Evolutionary conservation across 2,113 vertebrate species (phyloP), one percentile per base, ranked within the genome.

Genomic region (Coptodon rendalli): DNA sequence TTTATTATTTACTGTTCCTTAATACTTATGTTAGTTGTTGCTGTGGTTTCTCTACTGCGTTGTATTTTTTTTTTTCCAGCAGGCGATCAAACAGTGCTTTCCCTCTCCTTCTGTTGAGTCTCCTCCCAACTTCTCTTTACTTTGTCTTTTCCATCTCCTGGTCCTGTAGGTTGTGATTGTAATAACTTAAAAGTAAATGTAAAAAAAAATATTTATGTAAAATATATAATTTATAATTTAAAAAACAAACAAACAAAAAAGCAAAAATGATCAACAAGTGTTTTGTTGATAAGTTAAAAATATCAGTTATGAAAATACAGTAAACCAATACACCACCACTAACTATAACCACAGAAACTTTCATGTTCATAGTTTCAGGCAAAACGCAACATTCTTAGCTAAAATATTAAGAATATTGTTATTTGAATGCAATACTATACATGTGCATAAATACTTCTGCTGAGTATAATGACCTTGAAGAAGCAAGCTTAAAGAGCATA

Each of bases 141-240:
- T 66, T 66, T 12, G 17, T 36, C 61, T 66, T 36, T 66, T 36
- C 8, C 31, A 66, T 66, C 61, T 36, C 31, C 31, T n/a, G 61
- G 61, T 66, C 31, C 31, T n/a, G 61, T 66, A 9, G 2, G 2
- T 36, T 66, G n/a, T 0, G 0, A 36, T 66, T 36, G 17, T n/a
- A 36, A 36, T 36, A 63, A 7, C 31, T 63, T n/a, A 7, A 63
- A 63, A 63, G 9, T 63, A 36, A 12, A 34, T 6, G 2, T 0
- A 0, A 5, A 61, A n/a, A 61, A 34, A 59, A n/a, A n/a, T n/a
- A n/a, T n/a, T n/a, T n/a, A n/a, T n/a, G n/a, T n/a, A n/a, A n/a
- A n/a, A n/a, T n/a, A n/a, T n/a, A n/a, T n/a, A n/a, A n/a, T n/a
- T n/a, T n/a, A n/a, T n/a, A n/a, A n/a, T n/a, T n/a, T 9, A 0